phyloP scores from a whole-genome alignment of 2,888 invertebrate genomes.

The Trachelus tabidus region DNA sequence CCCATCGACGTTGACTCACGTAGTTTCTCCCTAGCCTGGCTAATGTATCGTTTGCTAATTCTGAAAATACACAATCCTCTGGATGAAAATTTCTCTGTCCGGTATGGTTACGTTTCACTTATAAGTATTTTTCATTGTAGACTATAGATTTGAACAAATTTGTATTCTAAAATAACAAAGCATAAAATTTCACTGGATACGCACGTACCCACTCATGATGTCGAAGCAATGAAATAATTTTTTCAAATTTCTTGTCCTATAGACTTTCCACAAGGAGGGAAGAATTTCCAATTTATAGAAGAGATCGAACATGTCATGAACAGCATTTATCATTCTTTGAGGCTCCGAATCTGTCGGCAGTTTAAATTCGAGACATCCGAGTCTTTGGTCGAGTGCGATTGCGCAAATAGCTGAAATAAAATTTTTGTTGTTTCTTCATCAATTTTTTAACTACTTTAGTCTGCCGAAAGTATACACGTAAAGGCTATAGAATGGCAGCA shows the following conservation, averaged over 20 bases:
- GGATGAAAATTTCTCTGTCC: background rate
- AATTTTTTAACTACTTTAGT: too few relatives aligned
- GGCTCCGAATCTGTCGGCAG: constrained; percentile 72
- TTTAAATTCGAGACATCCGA: constrained; percentile 77
- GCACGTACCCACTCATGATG: constrained; percentile 75
- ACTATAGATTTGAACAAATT: too few relatives aligned
- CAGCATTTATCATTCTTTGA: constrained; percentile 80
- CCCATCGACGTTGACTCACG: constrained; percentile 63
- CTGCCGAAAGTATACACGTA: too few relatives aligned
- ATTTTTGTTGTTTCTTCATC: too few relatives aligned
- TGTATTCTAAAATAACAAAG: too few relatives aligned
- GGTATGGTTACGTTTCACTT: too few relatives aligned
- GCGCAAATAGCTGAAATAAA: constrained; percentile 78
- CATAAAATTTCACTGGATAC: background rate
- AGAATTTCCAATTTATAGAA: constrained; percentile 80
- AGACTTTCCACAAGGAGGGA: constrained; percentile 81
- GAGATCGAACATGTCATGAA: constrained; percentile 82
- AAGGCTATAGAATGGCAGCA: too few relatives aligned
- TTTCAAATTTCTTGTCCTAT: constrained; percentile 77
- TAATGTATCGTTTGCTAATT: constrained; percentile 57
- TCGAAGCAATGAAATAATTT: constrained; percentile 79
- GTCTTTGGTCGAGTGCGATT: constrained; percentile 83
- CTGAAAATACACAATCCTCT: constrained; percentile 32
- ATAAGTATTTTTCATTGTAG: too few relatives aligned
- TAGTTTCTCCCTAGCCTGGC: constrained; percentile 54